Conservation (phyloP, 2,113 vertebrate species). For the Piaya cayana region DNA sequence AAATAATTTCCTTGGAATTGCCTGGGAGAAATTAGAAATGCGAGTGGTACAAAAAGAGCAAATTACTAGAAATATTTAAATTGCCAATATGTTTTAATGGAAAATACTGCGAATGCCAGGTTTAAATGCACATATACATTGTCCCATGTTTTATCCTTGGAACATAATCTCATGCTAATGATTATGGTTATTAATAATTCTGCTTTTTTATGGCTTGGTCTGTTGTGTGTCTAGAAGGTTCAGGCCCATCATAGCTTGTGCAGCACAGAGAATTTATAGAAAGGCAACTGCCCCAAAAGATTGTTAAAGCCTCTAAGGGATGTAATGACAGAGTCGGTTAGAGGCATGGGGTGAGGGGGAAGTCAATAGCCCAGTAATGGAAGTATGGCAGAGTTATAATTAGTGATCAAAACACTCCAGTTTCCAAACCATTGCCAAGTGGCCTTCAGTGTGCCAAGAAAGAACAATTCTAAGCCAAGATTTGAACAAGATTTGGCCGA, state of each 20-base stretch:
- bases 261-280: neutral
- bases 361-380: neutral
- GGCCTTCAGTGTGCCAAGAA: neutral
- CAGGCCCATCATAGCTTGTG: neutral
- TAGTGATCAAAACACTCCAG: neutral
- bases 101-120: neutral
- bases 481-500: neutral
- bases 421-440: neutral
- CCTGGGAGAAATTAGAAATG: neutral
- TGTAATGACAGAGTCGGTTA: neutral
- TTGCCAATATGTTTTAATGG: neutral
- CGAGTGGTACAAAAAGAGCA: neutral
- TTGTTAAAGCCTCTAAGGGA: neutral
- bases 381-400: slow-evolving; percentile 9
- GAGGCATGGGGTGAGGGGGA: neutral
- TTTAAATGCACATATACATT: neutral
- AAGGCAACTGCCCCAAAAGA: neutral
- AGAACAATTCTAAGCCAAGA: neutral
- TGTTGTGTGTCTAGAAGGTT: neutral
- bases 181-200: neutral
- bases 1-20: slow-evolving; percentile 33
- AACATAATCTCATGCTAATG: neutral
- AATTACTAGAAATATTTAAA: slow-evolving; percentile 20
- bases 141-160: neutral
- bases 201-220: neutral